Percentiles rank a stretch among this genome's conserved stretches.
These are phyloP conservation scores for Buceros bicornis DNA, from an alignment of 2,797 vertebrate species.

Conservation along the genomic window DNA sequence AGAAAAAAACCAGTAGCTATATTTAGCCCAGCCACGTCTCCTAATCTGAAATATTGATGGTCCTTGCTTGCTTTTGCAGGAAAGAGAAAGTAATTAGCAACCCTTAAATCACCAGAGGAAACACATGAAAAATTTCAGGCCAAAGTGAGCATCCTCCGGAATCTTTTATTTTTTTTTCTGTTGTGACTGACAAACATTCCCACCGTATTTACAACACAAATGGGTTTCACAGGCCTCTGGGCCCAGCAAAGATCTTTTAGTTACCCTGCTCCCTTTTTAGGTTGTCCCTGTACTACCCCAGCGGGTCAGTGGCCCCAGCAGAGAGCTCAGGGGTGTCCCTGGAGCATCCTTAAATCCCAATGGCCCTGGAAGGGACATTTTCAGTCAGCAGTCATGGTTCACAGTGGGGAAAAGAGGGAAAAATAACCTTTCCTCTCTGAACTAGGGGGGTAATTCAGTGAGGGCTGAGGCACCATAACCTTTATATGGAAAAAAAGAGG, in stretches of 20 bases:
- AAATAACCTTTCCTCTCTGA: constrained; percentile 1
- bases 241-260: neutral
- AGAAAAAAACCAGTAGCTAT: neutral
- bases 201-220: neutral
- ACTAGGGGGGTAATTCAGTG: neutral
- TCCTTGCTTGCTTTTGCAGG: neutral
- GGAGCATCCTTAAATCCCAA: neutral
- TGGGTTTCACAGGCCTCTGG: neutral
- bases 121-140: neutral
- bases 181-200: neutral
- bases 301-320: neutral
- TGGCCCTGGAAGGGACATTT: neutral
- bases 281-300: neutral
- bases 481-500: constrained; percentile 5
- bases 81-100: neutral
- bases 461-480: constrained; percentile 10
- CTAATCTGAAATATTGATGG: constrained; percentile 4
- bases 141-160: neutral
- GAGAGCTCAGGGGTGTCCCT: neutral
- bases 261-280: neutral
- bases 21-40: neutral
- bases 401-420: neutral
- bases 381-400: neutral
- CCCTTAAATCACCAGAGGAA: neutral
- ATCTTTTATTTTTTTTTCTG: neutral